phyloP scores from a whole-genome alignment of 92 coral and sea anemone genomes.

The Anthopleura xanthogrammica region DNA sequence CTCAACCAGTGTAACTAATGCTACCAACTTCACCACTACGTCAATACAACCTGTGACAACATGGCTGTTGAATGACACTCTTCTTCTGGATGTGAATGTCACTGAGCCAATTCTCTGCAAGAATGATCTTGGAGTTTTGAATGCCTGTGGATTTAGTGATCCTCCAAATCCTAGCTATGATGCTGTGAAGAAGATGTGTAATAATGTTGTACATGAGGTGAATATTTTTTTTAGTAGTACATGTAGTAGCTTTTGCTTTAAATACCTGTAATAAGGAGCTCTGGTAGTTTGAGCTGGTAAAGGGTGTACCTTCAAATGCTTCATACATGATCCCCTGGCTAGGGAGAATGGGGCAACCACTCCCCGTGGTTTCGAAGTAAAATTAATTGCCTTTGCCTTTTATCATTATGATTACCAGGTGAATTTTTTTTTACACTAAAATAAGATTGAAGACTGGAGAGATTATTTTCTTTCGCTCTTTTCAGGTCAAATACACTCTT shows the following conservation, averaged over 20 bases:
- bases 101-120: slow-evolving; percentile 67
- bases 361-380: too few species aligned
- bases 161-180: slow-evolving; percentile 79
- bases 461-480: background rate
- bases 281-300: too few species aligned
- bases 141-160: slow-evolving; percentile 50
- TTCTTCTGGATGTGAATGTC: slow-evolving; percentile 42
- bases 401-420: too few species aligned
- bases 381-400: too few species aligned
- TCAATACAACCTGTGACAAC: slow-evolving; percentile 26
- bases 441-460: too few species aligned
- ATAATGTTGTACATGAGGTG: slow-evolving; percentile 86
- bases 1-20: slow-evolving; percentile 22
- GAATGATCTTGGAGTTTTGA: slow-evolving; percentile 58
- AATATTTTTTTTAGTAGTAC: background rate
- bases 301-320: too few species aligned
- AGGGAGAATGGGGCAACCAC: too few species aligned
- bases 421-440: too few species aligned
- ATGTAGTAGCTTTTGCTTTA: too few species aligned
- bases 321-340: too few species aligned
- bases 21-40: slow-evolving; percentile 20
- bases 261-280: too few species aligned
- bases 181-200: slow-evolving; percentile 62
- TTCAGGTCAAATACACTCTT: slow-evolving; percentile 73
- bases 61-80: slow-evolving; percentile 41